A percentile compares a stretch with the other conserved stretches of the same genome.
Conservation (phyloP, 2,113 vertebrate genomes). For the Brachypodius melanocephalos region DNA sequence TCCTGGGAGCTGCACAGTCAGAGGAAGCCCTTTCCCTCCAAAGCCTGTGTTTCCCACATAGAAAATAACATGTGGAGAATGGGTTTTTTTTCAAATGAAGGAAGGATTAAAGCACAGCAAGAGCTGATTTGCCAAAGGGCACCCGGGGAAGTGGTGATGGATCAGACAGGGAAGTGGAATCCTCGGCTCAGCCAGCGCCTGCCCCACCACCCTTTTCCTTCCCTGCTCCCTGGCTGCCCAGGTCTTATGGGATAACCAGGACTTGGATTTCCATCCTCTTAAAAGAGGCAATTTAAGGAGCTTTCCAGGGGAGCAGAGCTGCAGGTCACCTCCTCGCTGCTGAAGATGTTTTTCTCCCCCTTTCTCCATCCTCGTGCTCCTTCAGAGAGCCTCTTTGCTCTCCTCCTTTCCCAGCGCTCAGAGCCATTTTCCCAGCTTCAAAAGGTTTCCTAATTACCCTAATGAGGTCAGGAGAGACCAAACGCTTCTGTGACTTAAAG, state of each 20-base stretch:
- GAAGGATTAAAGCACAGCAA: neutral
- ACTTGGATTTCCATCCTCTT: neutral
- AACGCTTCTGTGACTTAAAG: conserved; percentile 41
- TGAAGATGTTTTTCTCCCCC: neutral
- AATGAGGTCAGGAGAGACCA: conserved; percentile 79
- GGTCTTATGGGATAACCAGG: neutral
- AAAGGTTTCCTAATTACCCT: conserved; percentile 76
- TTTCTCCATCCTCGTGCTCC: neutral
- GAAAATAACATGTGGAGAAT: neutral
- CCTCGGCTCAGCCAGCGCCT: accelerated
- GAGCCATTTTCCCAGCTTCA: conserved; percentile 69
- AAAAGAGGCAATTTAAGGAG: neutral
- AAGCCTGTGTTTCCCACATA: accelerated
- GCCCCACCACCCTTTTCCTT: neutral
- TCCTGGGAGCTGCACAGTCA: neutral
- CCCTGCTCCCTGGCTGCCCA: neutral
- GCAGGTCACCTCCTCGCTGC: neutral
- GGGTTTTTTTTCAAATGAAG: neutral
- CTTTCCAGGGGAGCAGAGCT: neutral
- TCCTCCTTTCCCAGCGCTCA: conserved; percentile 53
- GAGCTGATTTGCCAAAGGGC: neutral
- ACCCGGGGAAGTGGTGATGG: neutral
- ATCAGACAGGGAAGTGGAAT: neutral
- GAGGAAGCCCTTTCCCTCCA: neutral
- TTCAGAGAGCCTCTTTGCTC: conserved; percentile 20